Conservation (phyloP, 1,140 invertebrate genomes). For the Drosophila ambigua region DNA sequence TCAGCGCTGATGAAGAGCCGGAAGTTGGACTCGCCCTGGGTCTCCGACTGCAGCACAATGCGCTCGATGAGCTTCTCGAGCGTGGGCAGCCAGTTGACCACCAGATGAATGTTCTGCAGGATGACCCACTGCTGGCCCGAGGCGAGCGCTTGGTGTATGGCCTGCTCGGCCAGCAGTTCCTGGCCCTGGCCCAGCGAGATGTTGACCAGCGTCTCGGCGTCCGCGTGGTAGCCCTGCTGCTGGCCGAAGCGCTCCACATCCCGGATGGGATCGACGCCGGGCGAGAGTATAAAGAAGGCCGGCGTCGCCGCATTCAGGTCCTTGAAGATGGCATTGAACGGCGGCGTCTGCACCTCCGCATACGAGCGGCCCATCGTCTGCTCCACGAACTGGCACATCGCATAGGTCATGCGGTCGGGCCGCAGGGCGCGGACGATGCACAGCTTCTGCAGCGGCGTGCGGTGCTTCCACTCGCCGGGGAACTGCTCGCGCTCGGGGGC, state of each 20-base stretch:
- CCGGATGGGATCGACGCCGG: constrained; percentile 96
- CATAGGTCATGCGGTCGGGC: constrained; percentile 87
- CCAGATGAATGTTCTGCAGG: constrained; percentile 95
- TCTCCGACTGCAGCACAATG: constrained; percentile 83
- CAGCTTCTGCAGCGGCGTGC: constrained; percentile 92
- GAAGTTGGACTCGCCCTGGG: constrained; percentile 85
- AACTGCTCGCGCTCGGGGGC: constrained; percentile 96
- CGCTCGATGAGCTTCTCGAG: constrained; percentile 96
- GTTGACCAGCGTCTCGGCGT: constrained; percentile 94
- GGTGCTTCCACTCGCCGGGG: constrained; percentile 98
- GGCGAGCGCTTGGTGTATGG: constrained; percentile 90
- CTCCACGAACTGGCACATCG: constrained; percentile 88
- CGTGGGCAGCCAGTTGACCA: constrained; percentile 93
- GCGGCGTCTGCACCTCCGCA: constrained; percentile 89
- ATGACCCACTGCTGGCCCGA: constrained; percentile 97
- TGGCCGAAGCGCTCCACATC: constrained; percentile 93
- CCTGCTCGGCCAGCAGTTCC: constrained; percentile 94
- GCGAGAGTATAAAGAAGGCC: constrained; percentile 97
- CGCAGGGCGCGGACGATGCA: constrained; percentile 96
- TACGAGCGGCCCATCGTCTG: constrained; percentile 94
- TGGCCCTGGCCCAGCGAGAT: constrained; percentile 98
- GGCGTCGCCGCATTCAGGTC: constrained; percentile 94
- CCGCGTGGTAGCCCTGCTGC: constrained; percentile 91
- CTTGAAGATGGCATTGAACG: constrained; percentile 94
- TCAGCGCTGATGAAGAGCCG: constrained; percentile 87